phyloP scores from a whole-genome alignment of 2,888 invertebrate species.

The Drosophila nigricruria region DNA sequence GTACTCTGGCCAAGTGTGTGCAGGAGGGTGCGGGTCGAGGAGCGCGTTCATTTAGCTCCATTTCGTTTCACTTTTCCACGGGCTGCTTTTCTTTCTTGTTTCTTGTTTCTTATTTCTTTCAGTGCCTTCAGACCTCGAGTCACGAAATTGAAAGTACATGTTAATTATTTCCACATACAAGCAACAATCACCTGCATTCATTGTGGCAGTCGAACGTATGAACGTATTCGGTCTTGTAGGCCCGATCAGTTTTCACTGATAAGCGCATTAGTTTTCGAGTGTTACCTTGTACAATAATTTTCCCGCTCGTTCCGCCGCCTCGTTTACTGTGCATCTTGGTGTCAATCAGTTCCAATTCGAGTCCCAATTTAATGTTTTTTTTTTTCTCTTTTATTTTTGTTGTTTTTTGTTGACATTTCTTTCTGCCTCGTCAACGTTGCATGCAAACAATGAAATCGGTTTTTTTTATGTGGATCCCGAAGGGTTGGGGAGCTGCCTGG shows the following conservation, averaged over 20 bases:
- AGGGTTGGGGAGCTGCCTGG: conserved; percentile 5
- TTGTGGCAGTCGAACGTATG: conserved; percentile 24
- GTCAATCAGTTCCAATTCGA: conserved; percentile 67
- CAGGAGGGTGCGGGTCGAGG: background rate
- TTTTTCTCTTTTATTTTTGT: conserved; percentile 38
- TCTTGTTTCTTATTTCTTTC: background rate
- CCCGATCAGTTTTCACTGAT: conserved; percentile 70
- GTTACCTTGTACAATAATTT: conserved; percentile 48
- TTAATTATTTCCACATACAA: conserved; percentile 77
- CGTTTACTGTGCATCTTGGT: conserved; percentile 49
- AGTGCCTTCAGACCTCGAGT: conserved; percentile 29
- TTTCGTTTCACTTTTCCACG: conserved; percentile 59
- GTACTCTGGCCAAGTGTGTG: conserved; percentile 26
- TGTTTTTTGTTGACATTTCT: conserved; percentile 67
- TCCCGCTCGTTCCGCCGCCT: background rate
- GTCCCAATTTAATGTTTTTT: conserved; percentile 16
- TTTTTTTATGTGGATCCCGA: conserved; percentile 29
- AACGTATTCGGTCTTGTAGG: conserved; percentile 13
- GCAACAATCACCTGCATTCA: conserved; percentile 76
- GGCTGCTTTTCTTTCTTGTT: conserved; percentile 40
- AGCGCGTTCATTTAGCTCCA: conserved; percentile 21
- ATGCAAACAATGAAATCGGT: conserved; percentile 66
- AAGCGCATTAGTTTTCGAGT: conserved; percentile 73
- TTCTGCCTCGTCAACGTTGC: conserved; percentile 70
- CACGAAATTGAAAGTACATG: conserved; percentile 81